phyloP scores from a whole-genome alignment of 2,888 invertebrate genomes.

The Cordilura impudica region DNA sequence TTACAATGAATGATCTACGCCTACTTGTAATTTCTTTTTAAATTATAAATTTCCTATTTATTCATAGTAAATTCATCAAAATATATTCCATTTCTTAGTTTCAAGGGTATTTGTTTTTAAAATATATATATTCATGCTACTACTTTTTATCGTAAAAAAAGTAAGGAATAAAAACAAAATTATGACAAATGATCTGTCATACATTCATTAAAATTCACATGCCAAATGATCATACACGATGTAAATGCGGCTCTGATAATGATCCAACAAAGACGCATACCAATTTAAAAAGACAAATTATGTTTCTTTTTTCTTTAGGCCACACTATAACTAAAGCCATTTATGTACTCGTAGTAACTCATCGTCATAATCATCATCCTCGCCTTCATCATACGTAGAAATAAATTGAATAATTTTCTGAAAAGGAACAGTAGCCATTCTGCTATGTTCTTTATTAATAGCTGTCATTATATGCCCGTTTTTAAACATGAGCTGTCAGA shows the following conservation, averaged over 20 bases:
- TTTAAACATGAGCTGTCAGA: conserved; percentile 12
- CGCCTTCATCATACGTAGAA: background rate
- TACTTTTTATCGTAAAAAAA: background rate
- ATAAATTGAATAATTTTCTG: background rate
- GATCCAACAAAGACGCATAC: conserved; percentile 49
- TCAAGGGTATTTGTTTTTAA: background rate
- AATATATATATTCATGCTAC: background rate
- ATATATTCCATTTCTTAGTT: background rate
- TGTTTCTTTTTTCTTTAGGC: conserved; percentile 29
- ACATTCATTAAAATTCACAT: conserved; percentile 23
- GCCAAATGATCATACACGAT: conserved; percentile 27
- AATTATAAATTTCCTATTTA: no score
- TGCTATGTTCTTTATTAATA: conserved; percentile 19
- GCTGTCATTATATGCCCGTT: conserved; percentile 11
- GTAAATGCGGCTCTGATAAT: background rate
- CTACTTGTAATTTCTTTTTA: no score
- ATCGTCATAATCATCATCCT: background rate
- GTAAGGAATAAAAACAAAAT: conserved; percentile 44
- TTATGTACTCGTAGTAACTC: background rate
- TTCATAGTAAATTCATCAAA: no score
- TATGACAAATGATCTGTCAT: conserved; percentile 55
- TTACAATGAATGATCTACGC: no score
- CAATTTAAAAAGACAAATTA: conserved; percentile 60
- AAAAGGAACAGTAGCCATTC: background rate
- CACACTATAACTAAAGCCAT: background rate